phyloP scores from a whole-genome alignment of 1,140 invertebrate species.

The Lycorma delicatula region DNA sequence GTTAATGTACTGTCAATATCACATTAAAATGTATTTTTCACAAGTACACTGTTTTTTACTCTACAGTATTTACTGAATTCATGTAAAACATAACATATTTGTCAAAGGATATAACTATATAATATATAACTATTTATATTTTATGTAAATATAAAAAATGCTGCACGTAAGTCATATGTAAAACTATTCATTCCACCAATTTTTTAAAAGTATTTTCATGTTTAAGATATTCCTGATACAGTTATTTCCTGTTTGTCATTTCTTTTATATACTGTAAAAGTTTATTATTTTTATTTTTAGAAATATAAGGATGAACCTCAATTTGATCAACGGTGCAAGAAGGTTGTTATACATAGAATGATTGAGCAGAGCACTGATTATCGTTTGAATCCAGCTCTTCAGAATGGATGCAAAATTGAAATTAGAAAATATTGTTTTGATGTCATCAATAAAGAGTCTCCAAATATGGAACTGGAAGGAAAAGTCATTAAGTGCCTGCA shows the following conservation, averaged over 20 bases:
- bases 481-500: slow-evolving; percentile 40
- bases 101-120: too few relatives aligned
- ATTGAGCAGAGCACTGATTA: slow-evolving; percentile 89
- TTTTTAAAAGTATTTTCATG: too few relatives aligned
- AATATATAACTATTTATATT: too few relatives aligned
- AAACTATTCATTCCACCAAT: too few relatives aligned
- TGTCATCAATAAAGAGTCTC: slow-evolving; percentile 35
- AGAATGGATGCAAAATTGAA: slow-evolving; percentile 66
- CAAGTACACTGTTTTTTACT: too few relatives aligned
- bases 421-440: slow-evolving; percentile 59
- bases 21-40: too few relatives aligned
- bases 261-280: slow-evolving; percentile 5
- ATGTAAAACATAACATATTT: too few relatives aligned
- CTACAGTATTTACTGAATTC: too few relatives aligned
- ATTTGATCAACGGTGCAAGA: slow-evolving; percentile 80
- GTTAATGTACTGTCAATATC: too few relatives aligned
- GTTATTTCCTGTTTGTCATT: background rate
- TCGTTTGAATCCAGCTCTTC: slow-evolving; percentile 80
- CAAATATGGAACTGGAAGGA: slow-evolving; percentile 51
- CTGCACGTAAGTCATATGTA: too few relatives aligned
- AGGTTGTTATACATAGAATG: slow-evolving; percentile 79
- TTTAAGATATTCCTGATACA: too few relatives aligned
- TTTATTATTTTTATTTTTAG: slow-evolving; percentile 33
- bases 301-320: slow-evolving; percentile 66
- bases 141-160: too few relatives aligned